A percentile compares a stretch with the other conserved stretches of the same genome.
phyloP scores from a whole-genome alignment of 30 jellyfish, hydroid and myxozoan genomes.

The Aurelia aurita region DNA sequence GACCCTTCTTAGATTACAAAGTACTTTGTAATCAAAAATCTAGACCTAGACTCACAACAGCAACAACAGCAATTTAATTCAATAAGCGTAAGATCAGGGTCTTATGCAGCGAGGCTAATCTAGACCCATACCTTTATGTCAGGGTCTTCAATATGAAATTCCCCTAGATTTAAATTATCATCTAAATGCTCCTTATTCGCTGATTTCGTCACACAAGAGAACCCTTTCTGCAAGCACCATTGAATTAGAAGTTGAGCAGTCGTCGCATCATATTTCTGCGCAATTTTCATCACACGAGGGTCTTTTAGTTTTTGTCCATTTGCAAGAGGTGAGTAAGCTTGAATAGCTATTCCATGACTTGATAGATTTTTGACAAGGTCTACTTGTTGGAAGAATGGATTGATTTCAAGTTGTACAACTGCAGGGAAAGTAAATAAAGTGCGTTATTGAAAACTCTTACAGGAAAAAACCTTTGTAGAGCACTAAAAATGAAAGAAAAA shows the following conservation, averaged over 20 bases:
- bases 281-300: slow-evolving; percentile 23
- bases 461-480: too few relatives aligned
- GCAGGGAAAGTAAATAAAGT: neutral
- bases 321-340: slow-evolving; percentile 66
- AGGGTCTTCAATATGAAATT: slow-evolving; percentile 30
- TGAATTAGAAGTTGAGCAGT: slow-evolving; percentile 55
- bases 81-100: too few relatives aligned
- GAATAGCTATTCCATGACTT: slow-evolving; percentile 43
- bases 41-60: too few relatives aligned
- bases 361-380: slow-evolving; percentile 39
- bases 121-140: slow-evolving; percentile 53
- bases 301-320: slow-evolving; percentile 50
- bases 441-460: too few relatives aligned
- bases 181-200: slow-evolving; percentile 39
- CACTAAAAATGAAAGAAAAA: too few relatives aligned
- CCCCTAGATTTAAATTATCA: slow-evolving; percentile 54
- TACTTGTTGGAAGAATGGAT: slow-evolving; percentile 59
- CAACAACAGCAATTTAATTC: too few relatives aligned
- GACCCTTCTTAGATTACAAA: too few relatives aligned
- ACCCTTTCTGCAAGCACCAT: slow-evolving; percentile 60
- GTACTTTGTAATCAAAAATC: too few relatives aligned
- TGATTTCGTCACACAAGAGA: slow-evolving; percentile 61
- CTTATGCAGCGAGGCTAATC: too few relatives aligned
- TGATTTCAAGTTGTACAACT: slow-evolving; percentile 71
- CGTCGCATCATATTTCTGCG: slow-evolving; percentile 45